These are phyloP conservation scores for Carapus acus DNA, from an alignment of 2,797 vertebrate genomes.

Conservation along the genomic window DNA sequence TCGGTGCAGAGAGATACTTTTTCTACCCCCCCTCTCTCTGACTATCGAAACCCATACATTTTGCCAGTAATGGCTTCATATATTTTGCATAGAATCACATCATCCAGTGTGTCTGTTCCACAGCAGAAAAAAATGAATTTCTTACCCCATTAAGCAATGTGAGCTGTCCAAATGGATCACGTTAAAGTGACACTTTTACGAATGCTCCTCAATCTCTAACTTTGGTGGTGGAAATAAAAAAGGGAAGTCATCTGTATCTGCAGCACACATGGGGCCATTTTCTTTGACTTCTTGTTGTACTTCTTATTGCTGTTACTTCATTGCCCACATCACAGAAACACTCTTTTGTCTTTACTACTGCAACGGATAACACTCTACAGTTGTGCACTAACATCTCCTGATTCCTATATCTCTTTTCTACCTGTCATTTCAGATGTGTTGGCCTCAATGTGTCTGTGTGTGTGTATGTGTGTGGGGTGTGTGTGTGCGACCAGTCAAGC, in stretches of 20 bases:
- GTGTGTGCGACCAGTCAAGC: constrained; percentile 65
- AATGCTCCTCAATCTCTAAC: constrained; percentile 61
- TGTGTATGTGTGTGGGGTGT: constrained; percentile 26
- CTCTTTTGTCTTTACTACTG: constrained; percentile 29
- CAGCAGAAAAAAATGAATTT: constrained; percentile 66
- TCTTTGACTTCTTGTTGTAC: constrained; percentile 7
- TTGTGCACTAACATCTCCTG: constrained; percentile 52
- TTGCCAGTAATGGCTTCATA: constrained; percentile 69
- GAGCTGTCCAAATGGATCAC: constrained; percentile 64
- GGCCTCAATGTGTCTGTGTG: constrained; percentile 18
- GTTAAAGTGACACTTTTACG: constrained; percentile 61
- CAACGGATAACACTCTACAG: constrained; percentile 53
- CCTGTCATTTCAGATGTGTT: constrained; percentile 56
- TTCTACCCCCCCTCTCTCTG: constrained; percentile 16
- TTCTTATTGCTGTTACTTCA: constrained; percentile 36
- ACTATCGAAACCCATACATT: constrained; percentile 62
- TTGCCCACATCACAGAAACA: constrained; percentile 41
- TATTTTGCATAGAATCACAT: constrained; percentile 73
- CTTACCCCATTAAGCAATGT: constrained; percentile 70
- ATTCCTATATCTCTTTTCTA: constrained; percentile 67
- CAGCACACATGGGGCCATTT: constrained; percentile 2
- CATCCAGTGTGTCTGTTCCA: constrained; percentile 57
- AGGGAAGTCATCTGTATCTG: constrained; percentile 22
- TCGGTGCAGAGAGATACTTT: constrained; percentile 53
- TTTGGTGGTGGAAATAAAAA: constrained; percentile 40